These are phyloP conservation scores for Acromyrmex charruanus DNA, from an alignment of 1,140 invertebrate genomes.

Conservation along the genomic window DNA sequence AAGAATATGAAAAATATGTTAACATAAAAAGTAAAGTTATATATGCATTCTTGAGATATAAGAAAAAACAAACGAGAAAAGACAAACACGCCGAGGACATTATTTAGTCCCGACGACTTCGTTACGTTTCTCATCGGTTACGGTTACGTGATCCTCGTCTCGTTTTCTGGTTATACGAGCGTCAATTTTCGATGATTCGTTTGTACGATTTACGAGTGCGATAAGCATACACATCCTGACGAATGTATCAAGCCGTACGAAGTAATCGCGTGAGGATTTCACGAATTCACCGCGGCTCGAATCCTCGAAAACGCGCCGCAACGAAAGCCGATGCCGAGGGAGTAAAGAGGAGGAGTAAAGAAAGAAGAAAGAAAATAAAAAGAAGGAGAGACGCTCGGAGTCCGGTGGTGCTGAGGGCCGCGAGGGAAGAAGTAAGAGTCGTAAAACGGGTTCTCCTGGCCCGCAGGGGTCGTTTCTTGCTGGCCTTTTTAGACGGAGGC, in stretches of 20 bases:
- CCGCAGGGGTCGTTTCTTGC: slow-evolving; percentile 63
- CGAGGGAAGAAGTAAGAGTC: slow-evolving; percentile 68
- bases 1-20: slow-evolving; percentile 16
- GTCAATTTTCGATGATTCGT: slow-evolving; percentile 16
- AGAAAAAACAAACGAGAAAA: neutral
- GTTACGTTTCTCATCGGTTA: neutral
- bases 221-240: slow-evolving; percentile 9
- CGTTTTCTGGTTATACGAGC: neutral
- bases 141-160: slow-evolving; percentile 3
- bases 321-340: slow-evolving; percentile 22
- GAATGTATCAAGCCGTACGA: neutral
- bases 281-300: slow-evolving; percentile 22
- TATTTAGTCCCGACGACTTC: slow-evolving; percentile 18
- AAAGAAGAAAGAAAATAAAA: slow-evolving; percentile 3
- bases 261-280: slow-evolving; percentile 29
- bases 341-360: slow-evolving; percentile 29
- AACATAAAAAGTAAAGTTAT: neutral
- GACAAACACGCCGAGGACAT: neutral
- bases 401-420: slow-evolving; percentile 42
- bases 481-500: slow-evolving; percentile 55
- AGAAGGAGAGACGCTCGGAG: slow-evolving; percentile 10
- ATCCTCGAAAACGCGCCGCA: slow-evolving; percentile 41
- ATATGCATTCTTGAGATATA: neutral
- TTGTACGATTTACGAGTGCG: neutral
- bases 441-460: slow-evolving; percentile 74